Evolutionary conservation across 2,797 vertebrate species (phyloP), one percentile per base, ranked within the genome.

Genomic region (Tympanoctomys barrerae): DNA sequence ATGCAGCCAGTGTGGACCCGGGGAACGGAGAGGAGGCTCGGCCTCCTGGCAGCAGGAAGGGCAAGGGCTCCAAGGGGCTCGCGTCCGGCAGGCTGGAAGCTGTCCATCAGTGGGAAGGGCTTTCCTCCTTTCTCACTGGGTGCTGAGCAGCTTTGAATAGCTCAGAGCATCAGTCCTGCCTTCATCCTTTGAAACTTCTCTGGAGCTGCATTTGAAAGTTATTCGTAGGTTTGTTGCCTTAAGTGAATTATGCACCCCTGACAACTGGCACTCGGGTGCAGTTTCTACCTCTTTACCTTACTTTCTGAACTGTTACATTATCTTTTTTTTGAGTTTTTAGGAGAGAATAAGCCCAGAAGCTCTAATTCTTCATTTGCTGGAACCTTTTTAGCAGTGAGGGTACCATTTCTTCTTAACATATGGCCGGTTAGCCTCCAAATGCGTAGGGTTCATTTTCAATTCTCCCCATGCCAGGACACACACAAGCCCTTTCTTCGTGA

Each of bases 401-500:
- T 42, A 31, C 83, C 11, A 4, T 73, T 82, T 49, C 61, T 91
- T 73, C 87, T 89, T 52, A 95, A 77, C 85, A 19, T 39, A 68
- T 77, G 79, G 28, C 31, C 64, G 75, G 71, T 11, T 84, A 70
- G 36, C 84, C 85, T 94, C 91, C 71, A 77, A 82, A 81, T 70
- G 62, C 70, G 54, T 57, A 13, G 24, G 84, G 46, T 89, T 96
- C 93, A 22, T 95, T 97, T 95, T 89, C 88, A 79, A 57, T 91
- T 83, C 82, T 52, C 62, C 61, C 78, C 73, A 3, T 68, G 66
- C 94, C 92, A 84, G 96, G 93, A 88, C 39, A 83, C 62, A 94
- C 82, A 89, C 89, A 92, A 92, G 80, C 64, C 77, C 90, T 97
- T 97, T 95, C 92, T 96, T 97, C 90, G 19, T 73, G 81, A 86